phyloP scores from a whole-genome alignment of 92 coral and sea anemone genomes.

The Plumapathes pennacea region DNA sequence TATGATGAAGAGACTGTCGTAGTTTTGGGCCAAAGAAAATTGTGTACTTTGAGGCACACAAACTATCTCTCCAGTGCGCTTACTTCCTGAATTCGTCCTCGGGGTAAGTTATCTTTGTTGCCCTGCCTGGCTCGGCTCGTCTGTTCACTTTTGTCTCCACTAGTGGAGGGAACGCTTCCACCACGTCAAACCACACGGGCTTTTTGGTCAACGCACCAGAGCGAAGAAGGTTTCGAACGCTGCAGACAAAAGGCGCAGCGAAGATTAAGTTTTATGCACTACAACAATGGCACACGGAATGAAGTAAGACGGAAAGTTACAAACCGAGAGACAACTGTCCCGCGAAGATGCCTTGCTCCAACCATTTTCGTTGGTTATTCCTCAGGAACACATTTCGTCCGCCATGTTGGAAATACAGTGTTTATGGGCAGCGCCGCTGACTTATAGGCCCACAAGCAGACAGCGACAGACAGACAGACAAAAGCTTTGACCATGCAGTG shows the following conservation, averaged over 20 bases:
- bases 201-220: slow-evolving; percentile 65
- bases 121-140: slow-evolving; percentile 71
- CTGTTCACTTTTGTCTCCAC: slow-evolving; percentile 71
- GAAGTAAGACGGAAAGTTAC: background rate
- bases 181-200: slow-evolving; percentile 82
- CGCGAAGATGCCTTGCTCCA: slow-evolving; percentile 80
- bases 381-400: background rate
- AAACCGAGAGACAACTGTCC: slow-evolving; percentile 80
- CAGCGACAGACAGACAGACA: no score
- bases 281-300: background rate
- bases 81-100: slow-evolving; percentile 80
- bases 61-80: no score
- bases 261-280: background rate
- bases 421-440: background rate
- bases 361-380: slow-evolving; percentile 40
- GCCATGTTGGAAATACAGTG: background rate
- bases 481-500: no score
- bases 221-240: slow-evolving; percentile 70
- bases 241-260: slow-evolving; percentile 3
- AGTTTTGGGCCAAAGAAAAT: no score
- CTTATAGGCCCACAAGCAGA: background rate
- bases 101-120: slow-evolving; percentile 65
- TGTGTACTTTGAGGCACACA: no score
- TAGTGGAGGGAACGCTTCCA: slow-evolving; percentile 80
- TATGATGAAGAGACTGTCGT: no score